Evolutionary conservation across 2,797 vertebrate species (phyloP), one percentile per base, ranked within the genome.

Genomic region (Dendrocincla fuliginosa): DNA sequence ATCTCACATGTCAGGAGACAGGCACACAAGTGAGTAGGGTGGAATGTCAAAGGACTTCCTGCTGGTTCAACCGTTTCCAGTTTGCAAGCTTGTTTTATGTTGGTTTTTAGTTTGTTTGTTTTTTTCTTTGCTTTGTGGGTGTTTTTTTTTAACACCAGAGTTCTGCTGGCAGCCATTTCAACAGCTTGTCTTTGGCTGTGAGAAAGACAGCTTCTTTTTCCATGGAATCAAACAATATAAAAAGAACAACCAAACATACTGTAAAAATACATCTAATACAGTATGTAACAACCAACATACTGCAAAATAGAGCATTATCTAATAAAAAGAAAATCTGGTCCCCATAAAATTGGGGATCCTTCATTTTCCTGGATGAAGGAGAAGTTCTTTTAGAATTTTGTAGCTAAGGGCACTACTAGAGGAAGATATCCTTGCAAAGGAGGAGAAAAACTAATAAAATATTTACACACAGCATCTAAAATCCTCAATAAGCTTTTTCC

Each of bases 81-180:
- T 44, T 47, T 90, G 65, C 35, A 93, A 35, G 27, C 53, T n/a
- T n/a, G 4, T 32, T 87, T 82, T 67, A 84, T 16, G 11, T 11
- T 70, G 10, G 13, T 18, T 53, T 33, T 35, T n/a, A 7, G 11
- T 8, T 57, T 37, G 10, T 84, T 77, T 6, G 11, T 3, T 4
- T 53, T 71, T 50, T 44, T 46, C 3, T 5, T 41, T 27, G 4
- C 33, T 84, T 79, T 56, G 2, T 71, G 28, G 37, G 13, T 5
- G 13, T 5, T 4, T 42, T n/a, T 35, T 90, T 89, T 80, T 90
- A 79, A 82, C 22, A 9, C 50, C 33, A 63, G 27, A 56, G 22
- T 75, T 93, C 44, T 93, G 91, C 93, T 95, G 80, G 83, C 74
- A 95, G 93, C 65, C 70, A 94, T 90, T 96, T 97, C 90, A 93